Base-by-base conservation (phyloP, 2,888 invertebrate species). In the Chymomyza fuscimana region DNA sequence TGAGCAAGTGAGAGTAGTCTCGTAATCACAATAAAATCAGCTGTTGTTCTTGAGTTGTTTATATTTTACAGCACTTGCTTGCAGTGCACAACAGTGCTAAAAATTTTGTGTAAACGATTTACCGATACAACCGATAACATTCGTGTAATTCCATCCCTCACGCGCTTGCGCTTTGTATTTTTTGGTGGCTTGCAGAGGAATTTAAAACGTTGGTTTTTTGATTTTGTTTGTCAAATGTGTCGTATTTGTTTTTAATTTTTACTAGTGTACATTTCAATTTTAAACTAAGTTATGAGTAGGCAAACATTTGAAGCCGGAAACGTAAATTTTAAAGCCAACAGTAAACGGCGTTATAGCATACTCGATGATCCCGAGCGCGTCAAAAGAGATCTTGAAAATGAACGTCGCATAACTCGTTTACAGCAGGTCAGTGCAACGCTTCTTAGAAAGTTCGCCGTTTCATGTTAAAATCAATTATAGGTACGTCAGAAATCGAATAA, bases 401-500 rank as follows among this genome's bases (percentile, higher is more conserved):
- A 94, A 69, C 92, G 94, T 64, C 92, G 93, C 78, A 93, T 93
- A 91, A 92, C 94, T 87, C 93, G 95, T 76, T 87, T 94, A 69
- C 93, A 94, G 85, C 94, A 95, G 93, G 95, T 94, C 89, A 73
- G 70, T 69, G 40, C 12, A 6, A 10, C 40, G 40, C 40, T 46
- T 46, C 12, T 12, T 12, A 66, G 10, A 7, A 1, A 12, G 12
- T 46, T 12, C 40, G 6, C 1, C 12, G 2, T 46, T 46, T 46
- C 6, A 46, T 46, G 12, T 46, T 46, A 46, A 12, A 46, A 12
- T 3, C 16, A 46, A 32, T 63, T 58, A 46, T 71, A 94, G 94
- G 94, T 94, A 50, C 92, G 95, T 29, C 93, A 94, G 76, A 94
- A 94, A 81, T 94, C 94, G 0, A 94, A 93, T 81, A 93, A 93